Conservation (phyloP, 2,113 vertebrate species). For the Xenopus tropicalis region UCB_Xtro_10.0 CM004445.2:41706001-41706500, state of each 20-base stretch:
- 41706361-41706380: too few species aligned
- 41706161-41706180: too few species aligned
- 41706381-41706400: constrained; percentile 80
- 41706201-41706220: too few species aligned
- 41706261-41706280: too few species aligned
- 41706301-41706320: too few species aligned
- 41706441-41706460: constrained; percentile 93
- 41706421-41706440: constrained; percentile 92
- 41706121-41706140: neutral
- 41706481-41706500: constrained; percentile 81
- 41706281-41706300: too few species aligned
- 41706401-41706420: constrained; percentile 96
- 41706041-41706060: constrained; percentile 71
- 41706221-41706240: too few species aligned
- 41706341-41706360: too few species aligned
- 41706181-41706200: too few species aligned
- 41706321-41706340: too few species aligned
- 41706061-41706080: constrained; percentile 78
- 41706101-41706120: constrained; percentile 71
- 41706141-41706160: neutral
- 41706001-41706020: constrained; percentile 93
- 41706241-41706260: too few species aligned
- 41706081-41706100: constrained; percentile 95
- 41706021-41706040: constrained; percentile 86
- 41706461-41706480: constrained; percentile 86